Evolutionary conservation across 2,888 invertebrate genomes (phyloP).

Genomic region (Masnerella sp.): DNA sequence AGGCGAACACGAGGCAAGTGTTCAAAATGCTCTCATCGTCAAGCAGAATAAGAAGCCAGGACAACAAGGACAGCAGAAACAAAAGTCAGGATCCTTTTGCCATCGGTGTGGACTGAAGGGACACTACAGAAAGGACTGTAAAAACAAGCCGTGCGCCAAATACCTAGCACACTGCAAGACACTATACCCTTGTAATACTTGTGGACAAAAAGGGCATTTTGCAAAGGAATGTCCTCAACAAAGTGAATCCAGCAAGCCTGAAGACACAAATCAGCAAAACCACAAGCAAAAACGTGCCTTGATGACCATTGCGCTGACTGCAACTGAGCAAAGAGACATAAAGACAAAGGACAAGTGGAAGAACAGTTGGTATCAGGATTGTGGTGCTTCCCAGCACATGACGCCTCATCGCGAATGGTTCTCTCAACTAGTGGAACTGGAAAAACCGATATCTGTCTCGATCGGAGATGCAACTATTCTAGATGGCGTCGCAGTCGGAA

Average conservation of each 20-base stretch:
- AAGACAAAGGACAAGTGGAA: neutral
- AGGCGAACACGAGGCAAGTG: neutral
- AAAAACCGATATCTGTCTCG: neutral
- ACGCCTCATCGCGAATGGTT: neutral
- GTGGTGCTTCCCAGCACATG: neutral
- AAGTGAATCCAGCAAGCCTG: neutral
- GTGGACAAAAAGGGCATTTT: neutral
- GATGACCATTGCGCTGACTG: neutral
- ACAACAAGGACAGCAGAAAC: neutral
- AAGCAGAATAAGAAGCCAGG: neutral
- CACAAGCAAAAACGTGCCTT: neutral
- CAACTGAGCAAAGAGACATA: neutral
- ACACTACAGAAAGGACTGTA: neutral
- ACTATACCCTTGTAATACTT: neutral
- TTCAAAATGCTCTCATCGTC: neutral
- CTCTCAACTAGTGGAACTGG: neutral
- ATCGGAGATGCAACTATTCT: conserved; percentile 1
- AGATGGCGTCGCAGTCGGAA: neutral
- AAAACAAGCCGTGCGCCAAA: neutral
- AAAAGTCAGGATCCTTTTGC: neutral
- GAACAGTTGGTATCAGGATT: neutral
- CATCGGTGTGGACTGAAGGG: neutral
- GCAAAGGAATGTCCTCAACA: neutral
- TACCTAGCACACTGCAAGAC: neutral
- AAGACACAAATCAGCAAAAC: neutral